These are phyloP conservation scores for Cuniculus paca DNA, from an alignment of 2,797 vertebrate genomes.

Conservation along the genomic window DNA sequence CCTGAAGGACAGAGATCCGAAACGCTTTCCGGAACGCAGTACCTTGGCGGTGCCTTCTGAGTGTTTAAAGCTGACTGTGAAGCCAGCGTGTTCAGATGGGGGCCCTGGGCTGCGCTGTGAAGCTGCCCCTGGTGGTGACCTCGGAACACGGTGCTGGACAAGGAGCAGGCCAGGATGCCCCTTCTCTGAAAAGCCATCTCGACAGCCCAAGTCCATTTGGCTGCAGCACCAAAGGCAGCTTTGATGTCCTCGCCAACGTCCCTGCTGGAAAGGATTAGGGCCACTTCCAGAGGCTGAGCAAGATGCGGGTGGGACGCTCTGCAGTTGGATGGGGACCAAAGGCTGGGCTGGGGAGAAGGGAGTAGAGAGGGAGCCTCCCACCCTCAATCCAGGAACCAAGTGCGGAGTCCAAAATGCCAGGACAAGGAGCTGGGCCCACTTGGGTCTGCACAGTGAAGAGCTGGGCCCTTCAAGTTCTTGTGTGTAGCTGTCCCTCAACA, in stretches of 20 bases:
- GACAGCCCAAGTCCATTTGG: slow-evolving; percentile 47
- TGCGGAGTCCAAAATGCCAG: neutral
- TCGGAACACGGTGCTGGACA: fast-evolving
- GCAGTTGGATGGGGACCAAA: neutral
- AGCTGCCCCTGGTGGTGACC: neutral
- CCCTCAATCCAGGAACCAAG: neutral
- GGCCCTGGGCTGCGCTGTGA: fast-evolving
- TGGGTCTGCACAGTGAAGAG: neutral
- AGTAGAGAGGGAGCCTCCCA: neutral
- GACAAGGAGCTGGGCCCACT: neutral
- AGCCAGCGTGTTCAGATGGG: neutral
- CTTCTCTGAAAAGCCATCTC: slow-evolving; percentile 66
- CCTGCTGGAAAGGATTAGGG: slow-evolving; percentile 46
- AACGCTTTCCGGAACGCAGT: neutral
- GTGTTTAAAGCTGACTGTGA: neutral
- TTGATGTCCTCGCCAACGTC: slow-evolving; percentile 64
- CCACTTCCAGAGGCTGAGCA: neutral
- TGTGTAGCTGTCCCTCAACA: no score
- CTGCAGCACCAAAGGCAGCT: slow-evolving; percentile 51
- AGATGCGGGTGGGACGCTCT: neutral
- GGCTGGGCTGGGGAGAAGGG: neutral
- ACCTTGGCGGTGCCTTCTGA: neutral
- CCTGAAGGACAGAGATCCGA: neutral
- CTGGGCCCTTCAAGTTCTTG: neutral
- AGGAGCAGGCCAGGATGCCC: neutral